A percentile compares a stretch with the other conserved stretches of the same genome.
Evolutionary conservation across 2,888 invertebrate species (phyloP).

Genomic region (Trachelus iudaicus): DNA sequence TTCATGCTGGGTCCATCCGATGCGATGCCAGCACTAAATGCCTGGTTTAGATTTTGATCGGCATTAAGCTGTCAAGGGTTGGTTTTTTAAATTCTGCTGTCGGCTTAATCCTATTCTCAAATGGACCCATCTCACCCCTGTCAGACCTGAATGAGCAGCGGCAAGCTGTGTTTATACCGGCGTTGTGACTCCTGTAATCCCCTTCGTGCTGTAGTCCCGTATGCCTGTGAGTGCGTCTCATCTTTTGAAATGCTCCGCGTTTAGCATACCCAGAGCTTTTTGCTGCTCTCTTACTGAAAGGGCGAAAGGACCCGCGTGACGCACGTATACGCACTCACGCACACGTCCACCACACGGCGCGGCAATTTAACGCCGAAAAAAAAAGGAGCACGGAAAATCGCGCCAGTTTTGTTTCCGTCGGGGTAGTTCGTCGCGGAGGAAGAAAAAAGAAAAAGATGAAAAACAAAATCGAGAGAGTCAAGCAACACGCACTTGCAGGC

Average conservation of each 20-base stretch:
- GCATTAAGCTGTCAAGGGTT: constrained; percentile 61
- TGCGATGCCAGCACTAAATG: constrained; percentile 45
- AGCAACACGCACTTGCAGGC: neutral
- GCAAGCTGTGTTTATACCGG: constrained; percentile 52
- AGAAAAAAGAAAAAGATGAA: neutral
- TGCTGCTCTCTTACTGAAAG: constrained; percentile 17
- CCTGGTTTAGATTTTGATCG: constrained; percentile 58
- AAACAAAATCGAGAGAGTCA: neutral
- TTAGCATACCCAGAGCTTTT: constrained; percentile 31
- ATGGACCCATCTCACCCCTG: constrained; percentile 51
- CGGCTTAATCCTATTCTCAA: constrained; percentile 56
- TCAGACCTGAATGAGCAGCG: constrained; percentile 39
- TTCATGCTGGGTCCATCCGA: neutral
- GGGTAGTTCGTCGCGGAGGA: neutral
- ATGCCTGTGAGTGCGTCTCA: constrained; percentile 19
- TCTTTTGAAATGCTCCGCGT: constrained; percentile 36
- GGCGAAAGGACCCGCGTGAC: neutral
- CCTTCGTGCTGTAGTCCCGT: constrained; percentile 13
- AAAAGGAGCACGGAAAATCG: neutral
- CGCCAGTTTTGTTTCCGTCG: neutral
- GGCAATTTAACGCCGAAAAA: constrained; percentile 33
- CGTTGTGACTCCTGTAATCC: constrained; percentile 49
- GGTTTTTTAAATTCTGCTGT: constrained; percentile 53
- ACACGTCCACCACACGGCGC: constrained; percentile 30
- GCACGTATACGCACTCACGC: constrained; percentile 5